Conservation (phyloP, 2,797 vertebrate genomes). For the Onychomys arenicola region DNA sequence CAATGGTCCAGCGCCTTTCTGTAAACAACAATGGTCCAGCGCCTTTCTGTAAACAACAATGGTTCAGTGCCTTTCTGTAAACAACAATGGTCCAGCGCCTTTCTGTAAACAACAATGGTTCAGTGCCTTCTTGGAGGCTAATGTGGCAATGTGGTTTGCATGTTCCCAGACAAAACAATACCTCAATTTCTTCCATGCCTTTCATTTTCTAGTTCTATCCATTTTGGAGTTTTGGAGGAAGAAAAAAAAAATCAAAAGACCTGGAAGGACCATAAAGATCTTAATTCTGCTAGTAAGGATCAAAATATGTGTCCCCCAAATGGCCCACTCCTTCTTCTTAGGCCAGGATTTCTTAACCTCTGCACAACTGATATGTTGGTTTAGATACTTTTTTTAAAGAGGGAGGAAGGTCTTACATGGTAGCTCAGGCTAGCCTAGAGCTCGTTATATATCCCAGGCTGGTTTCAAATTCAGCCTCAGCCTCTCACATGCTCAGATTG, state of each 20-base stretch:
- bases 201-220: background rate
- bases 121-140: background rate
- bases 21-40: too few species aligned
- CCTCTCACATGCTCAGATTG: background rate
- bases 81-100: background rate
- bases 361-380: background rate
- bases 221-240: background rate
- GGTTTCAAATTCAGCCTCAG: background rate
- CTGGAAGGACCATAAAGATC: background rate
- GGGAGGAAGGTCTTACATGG: background rate
- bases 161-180: background rate
- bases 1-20: background rate
- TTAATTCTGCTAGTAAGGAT: background rate
- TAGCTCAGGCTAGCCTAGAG: background rate
- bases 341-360: background rate
- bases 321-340: background rate
- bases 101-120: background rate
- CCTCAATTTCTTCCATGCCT: background rate
- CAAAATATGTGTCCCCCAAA: background rate
- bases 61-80: background rate
- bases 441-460: background rate
- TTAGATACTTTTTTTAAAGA: background rate
- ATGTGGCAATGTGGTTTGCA: background rate
- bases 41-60: background rate
- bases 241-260: background rate